Base-by-base conservation (phyloP, 2,888 invertebrate species). In the Magallana nippona region DNA sequence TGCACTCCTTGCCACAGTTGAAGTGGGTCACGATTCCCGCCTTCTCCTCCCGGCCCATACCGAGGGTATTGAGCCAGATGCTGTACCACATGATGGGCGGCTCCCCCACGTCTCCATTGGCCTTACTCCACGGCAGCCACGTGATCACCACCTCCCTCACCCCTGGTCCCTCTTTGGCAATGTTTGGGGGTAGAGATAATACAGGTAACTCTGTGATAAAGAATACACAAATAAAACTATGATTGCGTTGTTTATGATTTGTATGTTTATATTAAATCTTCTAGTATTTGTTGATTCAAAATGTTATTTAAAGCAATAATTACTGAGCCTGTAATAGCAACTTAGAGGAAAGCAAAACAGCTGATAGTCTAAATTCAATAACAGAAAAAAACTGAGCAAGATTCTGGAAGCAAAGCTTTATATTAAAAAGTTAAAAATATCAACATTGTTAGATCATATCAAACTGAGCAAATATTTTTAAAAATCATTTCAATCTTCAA, bases 61-160 rank as follows among this genome's bases (percentile, higher is more conserved):
- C 82, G n/a, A 82, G 19, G 17, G 79, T 71, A 10, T 83, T 78
- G 0, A 90, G 78, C 87, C 88, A 90, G 32, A 92, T 86, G 57
- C 88, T 88, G 86, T 92, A 92, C 90, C 90, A 91, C 81, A 91
- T 82, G 27, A 92, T 89, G 10, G 91, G 90, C 0, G 90, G 89
- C 81, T 92, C 91, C 1, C 92, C 92, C 0, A 88, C 88, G 84
- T 92, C 92, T 10, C 92, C 91, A 15, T 87, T 86, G 8, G 85
- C 82, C n/a, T 84, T 85, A 83, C 88, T 89, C 92, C 92, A 92
- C 10, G 89, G 88, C 10, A 88, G 88, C 92, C 92, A 92, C 82
- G 89, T 88, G 58, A 92, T 82, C 1, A 89, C 90, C 55, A 91
- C 87, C 62, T 89, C 88, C 17, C 86, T 87, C 5, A 89, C 85